Percentiles rank a stretch among this genome's conserved stretches.
Evolutionary conservation across 2,797 vertebrate genomes (phyloP).

Genomic region (Pagetopsis macropterus): DNA sequence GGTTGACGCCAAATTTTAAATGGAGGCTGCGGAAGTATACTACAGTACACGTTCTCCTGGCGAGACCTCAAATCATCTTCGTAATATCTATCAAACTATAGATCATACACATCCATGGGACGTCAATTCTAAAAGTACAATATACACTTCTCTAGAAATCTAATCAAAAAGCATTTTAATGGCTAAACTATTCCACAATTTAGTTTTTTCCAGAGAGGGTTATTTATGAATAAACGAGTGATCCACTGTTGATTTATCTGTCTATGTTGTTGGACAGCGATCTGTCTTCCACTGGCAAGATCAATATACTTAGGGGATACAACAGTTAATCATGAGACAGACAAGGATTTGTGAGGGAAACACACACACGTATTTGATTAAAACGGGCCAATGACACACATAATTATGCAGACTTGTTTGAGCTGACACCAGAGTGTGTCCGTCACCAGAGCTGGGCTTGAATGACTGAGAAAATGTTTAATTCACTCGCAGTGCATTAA

Average conservation of each 20-base stretch:
- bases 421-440: constrained; percentile 43
- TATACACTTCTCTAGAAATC: too few species aligned
- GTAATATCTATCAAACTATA: too few species aligned
- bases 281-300: constrained; percentile 38
- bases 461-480: constrained; percentile 29
- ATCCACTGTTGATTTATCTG: constrained; percentile 42
- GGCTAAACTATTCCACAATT: too few species aligned
- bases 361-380: constrained; percentile 2
- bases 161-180: too few species aligned
- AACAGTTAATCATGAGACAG: constrained; percentile 33
- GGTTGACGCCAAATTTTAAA: too few species aligned
- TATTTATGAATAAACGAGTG: neutral
- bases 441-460: constrained; percentile 13
- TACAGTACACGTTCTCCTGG: too few species aligned
- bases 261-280: constrained; percentile 16
- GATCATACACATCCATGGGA: too few species aligned
- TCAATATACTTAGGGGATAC: constrained; percentile 39
- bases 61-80: too few species aligned
- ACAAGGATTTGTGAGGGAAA: constrained; percentile 10
- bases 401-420: constrained; percentile 27
- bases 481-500: constrained; percentile 40
- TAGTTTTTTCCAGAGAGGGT: too few species aligned
- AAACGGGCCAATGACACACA: constrained; percentile 9
- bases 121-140: too few species aligned
- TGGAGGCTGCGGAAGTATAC: too few species aligned